Evolutionary conservation across 2,113 vertebrate genomes (phyloP).

Genomic region (Cheirogaleus medius): DNA sequence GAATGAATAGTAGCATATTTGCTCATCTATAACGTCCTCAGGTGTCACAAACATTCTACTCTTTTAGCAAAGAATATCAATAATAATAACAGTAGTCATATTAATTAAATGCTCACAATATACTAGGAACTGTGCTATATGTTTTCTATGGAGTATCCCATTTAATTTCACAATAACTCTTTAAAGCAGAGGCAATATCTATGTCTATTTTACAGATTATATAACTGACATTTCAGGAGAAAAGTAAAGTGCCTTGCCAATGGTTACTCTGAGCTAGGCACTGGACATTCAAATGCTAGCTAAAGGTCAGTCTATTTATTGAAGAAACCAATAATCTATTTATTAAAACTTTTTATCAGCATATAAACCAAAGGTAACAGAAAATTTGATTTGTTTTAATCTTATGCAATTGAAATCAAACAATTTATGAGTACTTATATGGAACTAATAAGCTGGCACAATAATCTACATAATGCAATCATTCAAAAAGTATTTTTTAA

Average conservation of each 20-base stretch:
- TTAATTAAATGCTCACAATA: slow-evolving; percentile 33
- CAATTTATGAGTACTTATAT: background rate
- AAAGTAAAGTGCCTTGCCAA: background rate
- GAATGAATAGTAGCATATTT: background rate
- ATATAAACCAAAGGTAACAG: background rate
- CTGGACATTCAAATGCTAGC: background rate
- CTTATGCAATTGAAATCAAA: background rate
- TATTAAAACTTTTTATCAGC: background rate
- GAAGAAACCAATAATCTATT: background rate
- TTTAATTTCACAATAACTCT: background rate
- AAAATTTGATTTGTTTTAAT: slow-evolving; percentile 9
- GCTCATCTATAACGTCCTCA: background rate
- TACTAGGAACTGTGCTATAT: background rate
- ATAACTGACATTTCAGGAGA: background rate
- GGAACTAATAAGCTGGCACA: background rate
- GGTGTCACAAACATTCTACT: background rate
- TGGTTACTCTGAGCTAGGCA: background rate
- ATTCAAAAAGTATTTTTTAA: background rate
- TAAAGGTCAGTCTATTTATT: background rate
- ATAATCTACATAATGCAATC: background rate
- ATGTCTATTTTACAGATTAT: background rate
- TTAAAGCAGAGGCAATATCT: slow-evolving; percentile 14
- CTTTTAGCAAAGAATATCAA: slow-evolving; percentile 2
- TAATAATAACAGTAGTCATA: background rate
- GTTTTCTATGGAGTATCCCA: background rate